Evolutionary conservation across 2,888 invertebrate genomes (phyloP).

Genomic region (Leucoma salicis): DNA sequence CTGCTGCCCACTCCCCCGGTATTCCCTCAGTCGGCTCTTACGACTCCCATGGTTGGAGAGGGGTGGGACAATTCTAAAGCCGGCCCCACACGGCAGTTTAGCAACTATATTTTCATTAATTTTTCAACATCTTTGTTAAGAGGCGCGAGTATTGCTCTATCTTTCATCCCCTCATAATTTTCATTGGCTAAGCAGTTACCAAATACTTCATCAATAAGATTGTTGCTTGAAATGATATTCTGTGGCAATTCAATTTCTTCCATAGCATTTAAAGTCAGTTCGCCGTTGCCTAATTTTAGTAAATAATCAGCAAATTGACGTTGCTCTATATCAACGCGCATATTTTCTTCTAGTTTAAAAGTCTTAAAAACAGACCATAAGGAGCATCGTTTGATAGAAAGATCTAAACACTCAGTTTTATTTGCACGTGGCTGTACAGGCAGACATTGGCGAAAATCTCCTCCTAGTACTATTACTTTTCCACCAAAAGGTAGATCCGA

Average conservation of each 20-base stretch:
- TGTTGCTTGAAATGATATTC: conserved; percentile 18
- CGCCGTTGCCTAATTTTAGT: conserved; percentile 17
- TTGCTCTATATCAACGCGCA: conserved; percentile 20
- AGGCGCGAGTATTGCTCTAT: background rate
- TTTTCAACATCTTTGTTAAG: conserved; percentile 11
- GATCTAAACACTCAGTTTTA: conserved; percentile 19
- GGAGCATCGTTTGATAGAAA: conserved; percentile 9
- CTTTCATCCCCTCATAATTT: background rate
- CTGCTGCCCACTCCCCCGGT: no score
- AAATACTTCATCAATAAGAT: conserved; percentile 11
- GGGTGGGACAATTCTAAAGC: no score
- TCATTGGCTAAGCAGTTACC: background rate
- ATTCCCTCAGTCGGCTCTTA: no score
- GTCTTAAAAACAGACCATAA: conserved; percentile 8
- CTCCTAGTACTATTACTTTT: conserved; percentile 13
- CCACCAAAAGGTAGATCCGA: conserved; percentile 18
- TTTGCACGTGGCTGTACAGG: conserved; percentile 14
- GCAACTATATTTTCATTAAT: no score
- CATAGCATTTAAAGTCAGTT: conserved; percentile 17
- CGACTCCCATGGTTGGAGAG: no score
- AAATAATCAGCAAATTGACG: conserved; percentile 18
- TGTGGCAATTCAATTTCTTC: conserved; percentile 18
- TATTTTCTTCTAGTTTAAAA: conserved; percentile 21
- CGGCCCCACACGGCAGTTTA: no score
- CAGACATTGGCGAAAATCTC: conserved; percentile 8